A percentile compares a stretch with the other conserved stretches of the same genome.
These are phyloP conservation scores for Darevskia nairensis DNA, from an alignment of 2,797 vertebrate species.

Conservation along the genomic window DNA sequence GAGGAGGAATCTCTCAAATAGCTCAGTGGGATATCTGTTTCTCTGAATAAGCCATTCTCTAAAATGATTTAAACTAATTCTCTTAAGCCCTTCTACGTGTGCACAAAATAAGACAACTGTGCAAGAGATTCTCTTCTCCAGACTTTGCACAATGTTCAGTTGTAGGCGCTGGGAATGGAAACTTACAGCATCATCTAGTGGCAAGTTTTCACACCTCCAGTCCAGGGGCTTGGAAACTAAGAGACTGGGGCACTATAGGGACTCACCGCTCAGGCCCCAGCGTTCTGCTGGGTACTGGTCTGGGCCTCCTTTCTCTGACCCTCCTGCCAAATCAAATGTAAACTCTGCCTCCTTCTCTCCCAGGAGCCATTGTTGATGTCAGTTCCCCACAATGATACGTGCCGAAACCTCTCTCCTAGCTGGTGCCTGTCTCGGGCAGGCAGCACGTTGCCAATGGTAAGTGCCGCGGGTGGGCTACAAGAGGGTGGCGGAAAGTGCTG, in stretches of 20 bases:
- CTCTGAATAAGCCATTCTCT: background rate
- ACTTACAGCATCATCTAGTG: background rate
- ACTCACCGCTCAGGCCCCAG: too few relatives aligned
- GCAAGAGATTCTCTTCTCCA: background rate
- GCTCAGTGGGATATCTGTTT: background rate
- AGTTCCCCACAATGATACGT: background rate
- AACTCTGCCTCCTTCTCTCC: background rate
- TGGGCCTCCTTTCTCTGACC: background rate
- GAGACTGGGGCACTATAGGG: background rate
- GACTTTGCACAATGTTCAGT: too few relatives aligned
- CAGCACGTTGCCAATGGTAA: background rate
- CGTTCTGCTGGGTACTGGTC: background rate
- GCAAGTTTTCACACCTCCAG: background rate
- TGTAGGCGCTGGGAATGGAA: background rate
- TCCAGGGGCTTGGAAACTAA: background rate
- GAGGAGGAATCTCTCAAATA: background rate
- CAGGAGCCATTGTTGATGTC: background rate
- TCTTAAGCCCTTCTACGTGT: background rate
- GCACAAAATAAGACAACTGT: background rate
- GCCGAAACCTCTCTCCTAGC: background rate
- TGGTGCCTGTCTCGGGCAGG: conserved; percentile 16
- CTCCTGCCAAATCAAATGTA: background rate
- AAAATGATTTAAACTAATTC: background rate
- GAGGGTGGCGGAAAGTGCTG: background rate
- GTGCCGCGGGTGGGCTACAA: background rate